A percentile compares a stretch with the other conserved stretches of the same genome.
Evolutionary conservation across 1,140 invertebrate species (phyloP).

Genomic region (Sinonovacula constricta): DNA sequence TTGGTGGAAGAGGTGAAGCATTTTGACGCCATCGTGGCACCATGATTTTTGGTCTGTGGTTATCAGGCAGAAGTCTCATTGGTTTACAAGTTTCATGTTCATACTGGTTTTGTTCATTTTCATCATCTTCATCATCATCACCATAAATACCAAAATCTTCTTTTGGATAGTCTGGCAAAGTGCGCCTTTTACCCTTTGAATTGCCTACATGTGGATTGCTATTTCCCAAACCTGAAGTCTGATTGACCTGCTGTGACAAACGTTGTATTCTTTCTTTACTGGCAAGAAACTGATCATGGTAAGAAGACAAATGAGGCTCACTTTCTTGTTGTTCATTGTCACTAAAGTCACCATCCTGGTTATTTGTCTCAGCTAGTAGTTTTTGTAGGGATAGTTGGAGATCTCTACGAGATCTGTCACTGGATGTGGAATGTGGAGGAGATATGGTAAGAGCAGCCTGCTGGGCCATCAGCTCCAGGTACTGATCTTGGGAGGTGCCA

Average conservation of each 20-base stretch:
- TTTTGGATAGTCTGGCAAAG: background rate
- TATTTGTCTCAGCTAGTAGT: constrained; percentile 25
- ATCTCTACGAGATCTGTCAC: constrained; percentile 39
- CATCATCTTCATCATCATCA: constrained; percentile 45
- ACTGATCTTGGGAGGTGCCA: constrained; percentile 28
- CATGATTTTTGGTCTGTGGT: constrained; percentile 50
- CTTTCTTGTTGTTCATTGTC: constrained; percentile 2
- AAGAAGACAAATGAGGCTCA: constrained; percentile 22
- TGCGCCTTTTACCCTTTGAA: background rate
- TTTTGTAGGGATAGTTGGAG: constrained; percentile 46
- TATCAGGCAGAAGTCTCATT: constrained; percentile 37
- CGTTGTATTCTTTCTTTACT: constrained; percentile 30
- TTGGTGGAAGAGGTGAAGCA: constrained; percentile 43
- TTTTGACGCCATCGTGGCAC: constrained; percentile 50
- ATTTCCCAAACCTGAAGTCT: background rate
- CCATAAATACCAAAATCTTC: constrained; percentile 54
- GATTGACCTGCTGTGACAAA: background rate
- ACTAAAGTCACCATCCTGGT: constrained; percentile 6
- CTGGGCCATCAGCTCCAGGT: constrained; percentile 33
- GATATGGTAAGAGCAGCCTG: constrained; percentile 41
- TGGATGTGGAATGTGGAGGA: constrained; percentile 38
- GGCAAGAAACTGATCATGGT: constrained; percentile 35
- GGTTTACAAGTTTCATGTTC: constrained; percentile 30
- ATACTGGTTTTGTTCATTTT: constrained; percentile 32
- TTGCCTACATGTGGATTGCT: background rate